Evolutionary conservation across 2,113 vertebrate species (phyloP), one percentile per base, ranked within the genome.

Genomic region (Alethe castanea): DNA sequence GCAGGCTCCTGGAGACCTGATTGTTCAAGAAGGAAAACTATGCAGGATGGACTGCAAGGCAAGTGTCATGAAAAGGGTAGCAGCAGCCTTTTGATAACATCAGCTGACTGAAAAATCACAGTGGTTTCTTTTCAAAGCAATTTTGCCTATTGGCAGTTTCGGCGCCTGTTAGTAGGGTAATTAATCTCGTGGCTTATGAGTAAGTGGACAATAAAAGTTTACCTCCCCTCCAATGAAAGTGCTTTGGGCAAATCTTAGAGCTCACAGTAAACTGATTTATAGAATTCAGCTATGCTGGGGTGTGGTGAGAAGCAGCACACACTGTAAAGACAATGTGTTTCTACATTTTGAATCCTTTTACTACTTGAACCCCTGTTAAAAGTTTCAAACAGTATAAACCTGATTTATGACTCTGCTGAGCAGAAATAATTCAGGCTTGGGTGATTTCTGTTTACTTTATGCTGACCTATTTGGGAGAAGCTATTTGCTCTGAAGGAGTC

Each of bases 41-140:
- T 99, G 99, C 94, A 97, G 99, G 87, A 99, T 99, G 99, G 99
- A 99, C 96, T 99, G 99, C 97, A 99, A 99, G 98, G 99, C 99
- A 97, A 97, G 97, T 83, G 47, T n/a, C 47, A 20, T 1, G 2
- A 42, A 12, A 35, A 44, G 73, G 81, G 8, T 3, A 50, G 42
- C 53, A n/a, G 61, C 40, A 17, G 16, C 61, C 53, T 61, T 59
- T 35, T 14, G 2, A 2, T 47, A 74, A 70, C 11, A 5, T 69
- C 15, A 48, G 50, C 71, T 70, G 67, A 42, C 52, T 83, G 64
- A 52, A 33, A 86, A 57, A 2, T 2, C 74, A 67, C 45, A 29
- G 6, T 35, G 14, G 54, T 42, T 64, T 82, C 14, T 73, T 72
- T 73, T 48, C 19, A 57, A 76, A 72, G 82, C n/a, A 50, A 0